These are phyloP conservation scores for Leucoraja ocellata DNA, from an alignment of 2,797 vertebrate species.

Conservation along the genomic window DNA sequence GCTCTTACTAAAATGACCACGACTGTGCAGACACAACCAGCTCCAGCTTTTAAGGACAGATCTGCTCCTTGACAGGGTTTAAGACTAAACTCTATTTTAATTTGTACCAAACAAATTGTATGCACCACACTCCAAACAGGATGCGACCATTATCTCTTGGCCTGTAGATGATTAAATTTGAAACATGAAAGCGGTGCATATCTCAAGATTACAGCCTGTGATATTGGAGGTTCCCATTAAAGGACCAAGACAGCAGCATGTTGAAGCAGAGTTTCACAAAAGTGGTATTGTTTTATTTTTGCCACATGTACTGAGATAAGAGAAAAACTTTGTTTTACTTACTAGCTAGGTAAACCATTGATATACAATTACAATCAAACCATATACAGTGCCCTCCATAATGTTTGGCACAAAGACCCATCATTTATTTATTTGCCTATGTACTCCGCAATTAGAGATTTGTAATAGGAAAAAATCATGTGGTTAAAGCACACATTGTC, in stretches of 20 bases:
- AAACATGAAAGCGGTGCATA: background rate
- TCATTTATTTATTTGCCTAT: too few relatives aligned
- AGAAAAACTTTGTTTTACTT: too few relatives aligned
- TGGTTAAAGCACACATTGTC: too few relatives aligned
- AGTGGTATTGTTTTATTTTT: too few relatives aligned
- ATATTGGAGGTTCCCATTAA: background rate
- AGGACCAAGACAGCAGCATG: background rate
- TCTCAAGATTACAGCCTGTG: background rate
- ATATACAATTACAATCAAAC: too few relatives aligned
- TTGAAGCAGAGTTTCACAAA: background rate
- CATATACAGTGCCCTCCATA: too few relatives aligned
- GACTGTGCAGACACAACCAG: background rate
- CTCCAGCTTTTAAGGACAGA: background rate
- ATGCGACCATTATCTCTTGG: background rate
- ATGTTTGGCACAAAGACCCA: too few relatives aligned
- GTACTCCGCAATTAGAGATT: too few relatives aligned
- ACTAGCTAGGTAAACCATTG: too few relatives aligned
- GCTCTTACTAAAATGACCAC: background rate
- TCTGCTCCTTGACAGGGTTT: background rate
- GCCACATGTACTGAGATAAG: too few relatives aligned
- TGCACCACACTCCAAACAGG: background rate
- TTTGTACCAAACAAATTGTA: background rate
- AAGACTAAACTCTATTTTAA: background rate
- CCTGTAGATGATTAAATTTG: constrained; percentile 8
- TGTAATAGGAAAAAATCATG: too few relatives aligned